These are phyloP conservation scores for Passer montanus DNA, from an alignment of 2,113 vertebrate species.

Conservation along the genomic window DNA sequence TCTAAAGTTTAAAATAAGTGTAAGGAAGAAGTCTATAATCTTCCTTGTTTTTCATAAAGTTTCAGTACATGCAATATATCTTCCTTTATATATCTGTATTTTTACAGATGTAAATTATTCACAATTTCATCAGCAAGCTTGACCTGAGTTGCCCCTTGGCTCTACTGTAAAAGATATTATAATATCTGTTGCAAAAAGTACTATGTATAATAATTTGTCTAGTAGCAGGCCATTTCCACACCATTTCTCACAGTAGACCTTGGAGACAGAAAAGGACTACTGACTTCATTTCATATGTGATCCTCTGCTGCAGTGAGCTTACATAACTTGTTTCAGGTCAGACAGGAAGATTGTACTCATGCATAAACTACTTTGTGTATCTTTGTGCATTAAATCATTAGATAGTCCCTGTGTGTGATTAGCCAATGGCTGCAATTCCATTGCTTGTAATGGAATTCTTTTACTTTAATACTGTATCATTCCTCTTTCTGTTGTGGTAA, in stretches of 20 bases:
- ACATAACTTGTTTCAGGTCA: neutral
- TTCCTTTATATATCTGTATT: neutral
- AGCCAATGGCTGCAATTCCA: neutral
- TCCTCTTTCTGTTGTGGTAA: neutral
- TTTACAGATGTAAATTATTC: neutral
- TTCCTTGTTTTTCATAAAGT: neutral
- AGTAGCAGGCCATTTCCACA: neutral
- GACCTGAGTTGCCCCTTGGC: neutral
- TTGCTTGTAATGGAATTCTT: neutral
- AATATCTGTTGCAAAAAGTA: neutral
- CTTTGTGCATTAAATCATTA: neutral
- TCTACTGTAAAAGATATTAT: neutral
- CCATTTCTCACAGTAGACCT: neutral
- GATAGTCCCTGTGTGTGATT: neutral
- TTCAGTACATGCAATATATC: neutral
- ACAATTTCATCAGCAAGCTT: neutral
- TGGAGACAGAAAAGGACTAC: neutral
- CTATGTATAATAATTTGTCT: neutral
- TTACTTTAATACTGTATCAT: neutral
- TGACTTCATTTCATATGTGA: neutral
- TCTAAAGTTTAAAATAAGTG: neutral
- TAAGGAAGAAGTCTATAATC: neutral
- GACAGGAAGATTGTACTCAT: neutral
- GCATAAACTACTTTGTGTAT: neutral
- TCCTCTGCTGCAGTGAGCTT: neutral